Evolutionary conservation across 1,140 invertebrate genomes (phyloP).

Genomic region (Drosophila punjabiensis): DNA sequence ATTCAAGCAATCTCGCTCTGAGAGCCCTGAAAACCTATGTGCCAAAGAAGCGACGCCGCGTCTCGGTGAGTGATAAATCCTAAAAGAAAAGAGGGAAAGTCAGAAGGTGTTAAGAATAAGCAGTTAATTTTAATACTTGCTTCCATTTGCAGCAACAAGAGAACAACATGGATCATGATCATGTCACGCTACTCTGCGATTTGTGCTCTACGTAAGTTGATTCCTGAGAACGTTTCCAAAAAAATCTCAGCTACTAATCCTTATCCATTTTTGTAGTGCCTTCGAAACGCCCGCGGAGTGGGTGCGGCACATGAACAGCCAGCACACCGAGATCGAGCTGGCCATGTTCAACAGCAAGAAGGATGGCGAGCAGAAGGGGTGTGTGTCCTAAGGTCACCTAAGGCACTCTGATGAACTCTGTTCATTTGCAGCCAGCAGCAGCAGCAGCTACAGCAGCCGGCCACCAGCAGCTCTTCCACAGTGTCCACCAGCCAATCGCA

Average conservation of each 20-base stretch:
- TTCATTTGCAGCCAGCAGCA: constrained; percentile 66
- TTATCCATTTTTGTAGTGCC: constrained; percentile 46
- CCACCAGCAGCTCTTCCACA: constrained; percentile 54
- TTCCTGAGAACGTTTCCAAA: neutral
- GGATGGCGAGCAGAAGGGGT: constrained; percentile 79
- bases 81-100: neutral
- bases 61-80: constrained; percentile 82
- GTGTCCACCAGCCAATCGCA: constrained; percentile 53
- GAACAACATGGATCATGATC: constrained; percentile 81
- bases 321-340: constrained; percentile 93
- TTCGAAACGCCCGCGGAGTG: constrained; percentile 93
- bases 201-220: constrained; percentile 90
- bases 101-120: neutral
- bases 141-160: constrained; percentile 74
- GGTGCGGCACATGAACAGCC: constrained; percentile 93
- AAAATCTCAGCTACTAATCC: neutral
- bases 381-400: constrained; percentile 65
- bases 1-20: constrained; percentile 56
- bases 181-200: constrained; percentile 88
- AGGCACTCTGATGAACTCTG: constrained; percentile 63
- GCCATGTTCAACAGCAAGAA: constrained; percentile 90
- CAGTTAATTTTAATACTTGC: too few relatives aligned
- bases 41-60: constrained; percentile 87
- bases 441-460: constrained; percentile 38
- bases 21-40: constrained; percentile 86